Conservation (phyloP, 2,113 vertebrate genomes). For the Sula dactylatra region DNA sequence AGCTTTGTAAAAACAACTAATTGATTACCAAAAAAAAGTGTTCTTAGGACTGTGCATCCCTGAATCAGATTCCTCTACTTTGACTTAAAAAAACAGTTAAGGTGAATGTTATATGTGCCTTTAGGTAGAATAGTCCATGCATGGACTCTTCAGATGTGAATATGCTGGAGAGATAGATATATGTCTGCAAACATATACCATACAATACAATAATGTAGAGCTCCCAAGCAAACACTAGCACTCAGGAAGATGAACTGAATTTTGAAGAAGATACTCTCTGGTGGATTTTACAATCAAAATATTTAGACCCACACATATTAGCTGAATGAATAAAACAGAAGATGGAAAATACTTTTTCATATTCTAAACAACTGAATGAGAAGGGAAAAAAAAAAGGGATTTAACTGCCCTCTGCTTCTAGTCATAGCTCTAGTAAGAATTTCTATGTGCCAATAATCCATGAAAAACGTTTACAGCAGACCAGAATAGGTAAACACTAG, state of each 20-base stretch:
- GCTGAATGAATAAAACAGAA: background rate
- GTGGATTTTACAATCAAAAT: background rate
- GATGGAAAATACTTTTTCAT: background rate
- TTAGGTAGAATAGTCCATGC: background rate
- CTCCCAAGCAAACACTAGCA: constrained; percentile 13
- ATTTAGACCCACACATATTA: too few species aligned
- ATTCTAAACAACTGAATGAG: background rate
- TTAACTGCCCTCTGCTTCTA: background rate
- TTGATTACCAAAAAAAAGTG: background rate
- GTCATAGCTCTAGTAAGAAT: background rate
- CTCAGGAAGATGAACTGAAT: constrained; percentile 31
- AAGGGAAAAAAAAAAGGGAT: background rate
- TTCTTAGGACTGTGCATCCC: background rate
- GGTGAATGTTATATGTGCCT: background rate
- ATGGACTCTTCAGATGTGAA: background rate
- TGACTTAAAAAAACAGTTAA: background rate
- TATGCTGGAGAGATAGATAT: background rate
- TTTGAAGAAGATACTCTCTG: background rate
- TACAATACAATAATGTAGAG: background rate
- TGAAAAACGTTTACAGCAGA: background rate
- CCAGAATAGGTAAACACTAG: background rate
- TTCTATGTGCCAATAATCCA: background rate
- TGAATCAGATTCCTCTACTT: background rate
- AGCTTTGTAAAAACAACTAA: background rate
- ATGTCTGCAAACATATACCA: background rate